Percentiles rank a stretch among this genome's conserved stretches.
Evolutionary conservation across 1,140 invertebrate species (phyloP).

Genomic region (Drosophila varians): DNA sequence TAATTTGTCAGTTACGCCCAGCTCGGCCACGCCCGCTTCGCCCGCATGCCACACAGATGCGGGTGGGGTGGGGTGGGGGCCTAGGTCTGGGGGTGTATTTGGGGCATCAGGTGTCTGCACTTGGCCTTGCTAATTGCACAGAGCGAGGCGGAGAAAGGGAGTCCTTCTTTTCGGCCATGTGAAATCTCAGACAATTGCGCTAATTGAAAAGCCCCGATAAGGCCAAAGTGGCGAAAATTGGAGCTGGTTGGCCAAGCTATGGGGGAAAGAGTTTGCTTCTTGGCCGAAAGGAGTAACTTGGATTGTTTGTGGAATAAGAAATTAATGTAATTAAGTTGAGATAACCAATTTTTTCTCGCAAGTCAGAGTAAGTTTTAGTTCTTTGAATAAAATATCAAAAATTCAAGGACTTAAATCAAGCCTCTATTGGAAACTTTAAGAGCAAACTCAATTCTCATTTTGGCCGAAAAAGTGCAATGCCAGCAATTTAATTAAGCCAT

Average conservation of each 20-base stretch:
- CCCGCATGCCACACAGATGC: slow-evolving; percentile 62
- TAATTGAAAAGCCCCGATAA: slow-evolving; percentile 77
- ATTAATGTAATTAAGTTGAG: slow-evolving; percentile 1
- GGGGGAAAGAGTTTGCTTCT: slow-evolving; percentile 5
- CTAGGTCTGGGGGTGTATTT: too few relatives aligned
- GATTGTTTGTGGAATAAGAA: not conserved
- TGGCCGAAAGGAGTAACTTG: not conserved
- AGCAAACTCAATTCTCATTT: slow-evolving; percentile 9
- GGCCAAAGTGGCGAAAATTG: slow-evolving; percentile 47
- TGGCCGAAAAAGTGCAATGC: slow-evolving; percentile 17
- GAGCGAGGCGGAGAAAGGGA: slow-evolving; percentile 1
- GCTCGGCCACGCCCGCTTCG: slow-evolving; percentile 21
- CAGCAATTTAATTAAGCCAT: slow-evolving; percentile 42
- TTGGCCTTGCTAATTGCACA: slow-evolving; percentile 76
- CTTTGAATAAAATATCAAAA: not conserved
- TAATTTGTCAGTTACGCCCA: slow-evolving; percentile 77
- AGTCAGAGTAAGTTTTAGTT: too few relatives aligned
- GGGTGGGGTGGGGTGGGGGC: not conserved
- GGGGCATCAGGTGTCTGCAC: slow-evolving; percentile 76
- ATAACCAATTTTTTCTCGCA: not conserved
- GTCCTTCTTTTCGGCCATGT: slow-evolving; percentile 59
- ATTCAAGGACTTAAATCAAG: not conserved
- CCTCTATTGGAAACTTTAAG: not conserved
- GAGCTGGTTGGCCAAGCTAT: not conserved
- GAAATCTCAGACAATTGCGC: slow-evolving; percentile 78